Evolutionary conservation across 2,888 invertebrate species (phyloP), one percentile per base, ranked within the genome.

Genomic region (Rhodophaea formosa): DNA sequence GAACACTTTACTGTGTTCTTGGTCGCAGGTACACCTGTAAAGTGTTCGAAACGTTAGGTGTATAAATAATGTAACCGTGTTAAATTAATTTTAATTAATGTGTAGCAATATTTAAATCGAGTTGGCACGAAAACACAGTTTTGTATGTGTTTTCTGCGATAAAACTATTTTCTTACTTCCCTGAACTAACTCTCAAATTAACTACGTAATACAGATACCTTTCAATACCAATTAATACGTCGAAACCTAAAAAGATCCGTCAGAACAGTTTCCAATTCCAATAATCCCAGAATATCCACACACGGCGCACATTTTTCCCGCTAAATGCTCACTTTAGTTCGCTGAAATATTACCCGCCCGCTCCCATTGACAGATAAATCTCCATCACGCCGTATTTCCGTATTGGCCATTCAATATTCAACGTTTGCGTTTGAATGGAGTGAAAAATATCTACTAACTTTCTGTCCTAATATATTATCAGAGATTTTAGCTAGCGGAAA

Each of bases 291-390:
- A 23, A 46, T 35, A 30, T 35, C 16, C 39, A 39, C 12, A 39
- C 12, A 10, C 39, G n/a, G 39, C 39, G 16, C 35, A 16, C 51
- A 51, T 35, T 35, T 51, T 51, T 51, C 51, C 10, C 16, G 44
- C 53, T 54, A 54, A 54, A 44, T 30, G 53, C 44, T 54, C 53
- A 54, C 53, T 29, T 54, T 54, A 30, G 53, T 32, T 44, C 30
- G 44, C 51, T 56, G 56, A 56, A 56, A 56, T 56, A 56, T 56
- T 56, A 43, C 49, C 43, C 49, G 39, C 43, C 30, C 29, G 49
- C 16, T 29, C 15, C 15, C 29, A 49, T 15, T 56, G 56, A 56
- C 56, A 56, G 56, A 56, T 56, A 56, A 56, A 56, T 56, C 56
- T 56, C 47, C 56, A 39, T 51, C 55, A 56, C 35, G 55, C 51